These are phyloP conservation scores for Rhamphomyia laevipes DNA, from an alignment of 2,888 invertebrate genomes.

Conservation along the genomic window DNA sequence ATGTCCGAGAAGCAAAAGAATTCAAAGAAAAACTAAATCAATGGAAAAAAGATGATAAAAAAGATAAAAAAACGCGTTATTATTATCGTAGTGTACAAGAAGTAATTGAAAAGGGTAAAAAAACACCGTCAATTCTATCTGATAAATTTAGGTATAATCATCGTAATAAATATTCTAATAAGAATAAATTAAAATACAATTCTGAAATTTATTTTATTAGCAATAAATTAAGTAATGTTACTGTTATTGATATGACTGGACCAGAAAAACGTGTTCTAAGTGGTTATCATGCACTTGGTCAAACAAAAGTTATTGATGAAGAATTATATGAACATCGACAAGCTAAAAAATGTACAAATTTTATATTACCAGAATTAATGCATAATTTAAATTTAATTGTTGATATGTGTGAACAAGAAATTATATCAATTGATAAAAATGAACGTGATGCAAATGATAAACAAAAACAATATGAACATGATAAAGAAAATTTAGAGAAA, in stretches of 20 bases:
- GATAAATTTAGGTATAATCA: conserved; percentile 26
- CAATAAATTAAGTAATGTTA: conserved; percentile 69
- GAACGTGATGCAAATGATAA: conserved; percentile 67
- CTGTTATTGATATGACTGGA: conserved; percentile 98
- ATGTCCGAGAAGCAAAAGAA: conserved; percentile 46
- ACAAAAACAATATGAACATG: conserved; percentile 65
- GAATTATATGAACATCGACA: conserved; percentile 54
- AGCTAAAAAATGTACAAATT: conserved; percentile 51
- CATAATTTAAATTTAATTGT: conserved; percentile 88
- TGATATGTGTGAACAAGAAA: conserved; percentile 90
- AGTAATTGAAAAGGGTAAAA: conserved; percentile 78
- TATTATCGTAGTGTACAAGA: conserved; percentile 78
- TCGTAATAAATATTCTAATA: not conserved
- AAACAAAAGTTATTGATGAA: conserved; percentile 43
- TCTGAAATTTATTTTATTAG: conserved; percentile 27
- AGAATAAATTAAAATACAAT: not conserved
- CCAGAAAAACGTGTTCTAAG: conserved; percentile 83
- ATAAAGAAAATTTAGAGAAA: conserved; percentile 56
- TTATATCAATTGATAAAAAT: conserved; percentile 72
- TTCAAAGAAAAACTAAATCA: conserved; percentile 52
- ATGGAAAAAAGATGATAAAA: conserved; percentile 53
- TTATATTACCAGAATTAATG: conserved; percentile 75
- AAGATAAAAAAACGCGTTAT: conserved; percentile 60
- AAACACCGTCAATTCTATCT: conserved; percentile 32
- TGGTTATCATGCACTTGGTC: conserved; percentile 84